These are phyloP conservation scores for Murina feae DNA, from an alignment of 2,113 vertebrate species.

Conservation along the genomic window DNA sequence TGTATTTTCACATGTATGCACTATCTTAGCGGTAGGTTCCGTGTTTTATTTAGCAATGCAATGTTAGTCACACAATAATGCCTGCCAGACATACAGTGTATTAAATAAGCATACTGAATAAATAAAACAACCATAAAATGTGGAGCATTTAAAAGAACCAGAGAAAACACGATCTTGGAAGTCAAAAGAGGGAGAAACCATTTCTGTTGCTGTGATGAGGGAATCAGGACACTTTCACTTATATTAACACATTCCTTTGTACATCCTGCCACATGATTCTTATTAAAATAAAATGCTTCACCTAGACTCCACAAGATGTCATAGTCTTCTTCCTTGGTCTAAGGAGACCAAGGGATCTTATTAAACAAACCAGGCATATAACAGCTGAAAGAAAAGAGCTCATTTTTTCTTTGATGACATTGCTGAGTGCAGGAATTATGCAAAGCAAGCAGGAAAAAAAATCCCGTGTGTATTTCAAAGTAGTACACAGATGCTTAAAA, in stretches of 20 bases:
- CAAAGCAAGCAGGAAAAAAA: slow-evolving; percentile 47
- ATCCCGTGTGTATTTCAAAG: slow-evolving; percentile 69
- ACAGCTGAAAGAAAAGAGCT: slow-evolving; percentile 51
- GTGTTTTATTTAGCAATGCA: neutral
- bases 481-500: slow-evolving; percentile 33
- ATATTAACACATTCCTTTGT: neutral
- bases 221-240: neutral
- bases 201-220: neutral
- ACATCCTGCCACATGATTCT: neutral
- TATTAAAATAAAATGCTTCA: neutral
- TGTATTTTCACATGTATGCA: neutral
- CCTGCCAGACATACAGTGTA: neutral
- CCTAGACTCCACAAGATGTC: slow-evolving; percentile 19
- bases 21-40: neutral
- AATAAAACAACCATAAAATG: neutral
- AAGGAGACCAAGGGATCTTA: neutral
- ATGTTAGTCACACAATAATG: neutral
- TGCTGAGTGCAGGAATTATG: slow-evolving; percentile 54
- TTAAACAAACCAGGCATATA: neutral
- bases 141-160: neutral
- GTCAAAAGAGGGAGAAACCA: neutral
- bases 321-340: neutral
- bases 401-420: slow-evolving; percentile 55
- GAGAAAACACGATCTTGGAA: neutral
- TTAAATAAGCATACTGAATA: neutral